Base-by-base conservation (phyloP, 2,113 vertebrate genomes). In the Poeciliopsis occidentalis region DNA sequence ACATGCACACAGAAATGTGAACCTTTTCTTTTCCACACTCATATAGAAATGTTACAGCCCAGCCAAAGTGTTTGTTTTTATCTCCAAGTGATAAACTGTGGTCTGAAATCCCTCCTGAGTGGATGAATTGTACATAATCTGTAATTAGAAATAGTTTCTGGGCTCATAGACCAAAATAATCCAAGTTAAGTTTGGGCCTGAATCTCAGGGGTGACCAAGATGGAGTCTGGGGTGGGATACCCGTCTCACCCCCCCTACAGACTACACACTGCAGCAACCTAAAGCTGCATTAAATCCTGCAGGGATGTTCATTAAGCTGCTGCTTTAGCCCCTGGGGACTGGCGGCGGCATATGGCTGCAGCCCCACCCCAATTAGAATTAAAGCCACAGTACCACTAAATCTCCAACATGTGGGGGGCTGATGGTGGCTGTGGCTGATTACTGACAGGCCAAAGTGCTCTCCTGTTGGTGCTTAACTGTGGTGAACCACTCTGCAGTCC, bases 281-380 rank as follows among this genome's bases (percentile, higher is more conserved):
- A 64, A 84, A 84, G 76, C 22, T 74, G 79, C 67, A 83, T 80
- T 82, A 83, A 88, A 70, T 86, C 88, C 82, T 67, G 39, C 10
- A 60, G 54, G 81, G 79, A 78, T 79, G 74, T 82, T 90, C 76
- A 86, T 89, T 86, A 90, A 87, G 81, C 78, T n/a, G n/a, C 72
- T 77, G 63, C 81, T 69, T 82, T 39, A 87, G 75, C 64, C 85
- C 76, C 34, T 41, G 27, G 65, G 72, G 85, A 70, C 79, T 51
- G 24, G 0, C 51, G 73, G 73, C 29, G 37, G 63, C 86, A 86
- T 86, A 82, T 86, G 87, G 73, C 70, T 15, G 4, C 29, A 78
- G 47, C 67, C 78, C 73, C 76, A 64, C 64, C 69, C 34, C 32
- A 61, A 62, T 67, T 71, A 79, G 69, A 81, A 87, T 78, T 83